Evolutionary conservation across 1,140 invertebrate species (phyloP), one percentile per base, ranked within the genome.

Genomic region (Araneus ventricosus): DNA sequence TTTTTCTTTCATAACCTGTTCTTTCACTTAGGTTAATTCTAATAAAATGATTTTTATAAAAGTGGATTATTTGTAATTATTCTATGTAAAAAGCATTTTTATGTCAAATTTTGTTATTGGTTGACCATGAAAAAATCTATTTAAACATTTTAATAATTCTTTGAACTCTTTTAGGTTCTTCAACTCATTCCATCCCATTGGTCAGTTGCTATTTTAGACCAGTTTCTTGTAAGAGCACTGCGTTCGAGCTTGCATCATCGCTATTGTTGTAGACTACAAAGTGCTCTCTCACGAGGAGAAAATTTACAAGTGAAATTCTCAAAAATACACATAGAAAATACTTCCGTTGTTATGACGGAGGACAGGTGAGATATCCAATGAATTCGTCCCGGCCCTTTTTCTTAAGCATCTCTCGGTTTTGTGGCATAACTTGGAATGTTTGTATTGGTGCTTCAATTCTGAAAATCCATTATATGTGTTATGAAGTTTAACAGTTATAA

Each of bases 171-270:
- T 24, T 94, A 96, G 95, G 95, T 96, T 57, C 94, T 96, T 41
- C 95, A 96, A 75, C 94, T 96, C 6, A 94, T 96, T 67, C 96
- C 96, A n/a, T 95, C 96, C 8, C 94, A 95, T 80, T 96, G 96
- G 96, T 96, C 96, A 27, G 95, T 96, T 10, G 94, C 95, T 70
- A 94, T 96, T 61, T 86, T 96, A 45, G 95, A 95, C 41, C 95
- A 95, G 39, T 96, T 96, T 94, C 94, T 96, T 30, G 94, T 94
- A 70, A 95, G 95, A 41, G 95, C 95, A 39, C 94, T 96, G 4
- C 94, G 96, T 7, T 95, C 94, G 41, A 95, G 95, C 85, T 94
- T 96, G 94, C 95, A 96, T 93, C 94, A 94, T 45, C 94, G 95
- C 91, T 95, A 96, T 10, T 95, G 95, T 88, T 95, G 94, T 45